Evolutionary conservation across 2,888 invertebrate genomes (phyloP).

Genomic region (Ornithoptera alexandrae): DNA sequence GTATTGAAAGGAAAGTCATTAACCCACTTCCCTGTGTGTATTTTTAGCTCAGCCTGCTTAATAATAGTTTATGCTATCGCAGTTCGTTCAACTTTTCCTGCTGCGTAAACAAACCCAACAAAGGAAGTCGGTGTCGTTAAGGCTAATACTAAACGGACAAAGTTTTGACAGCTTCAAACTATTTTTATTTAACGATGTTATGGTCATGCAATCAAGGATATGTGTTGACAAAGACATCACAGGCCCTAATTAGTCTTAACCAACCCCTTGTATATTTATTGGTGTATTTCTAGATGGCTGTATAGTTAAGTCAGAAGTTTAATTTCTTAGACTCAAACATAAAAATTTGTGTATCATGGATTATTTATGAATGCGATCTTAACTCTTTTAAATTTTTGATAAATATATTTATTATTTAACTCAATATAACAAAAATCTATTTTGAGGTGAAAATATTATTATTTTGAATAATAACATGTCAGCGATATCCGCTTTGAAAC

Average conservation of each 20-base stretch:
- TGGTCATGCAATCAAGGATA: constrained; percentile 15
- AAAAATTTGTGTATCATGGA: too few species aligned
- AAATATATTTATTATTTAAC: background rate
- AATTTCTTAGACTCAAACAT: too few species aligned
- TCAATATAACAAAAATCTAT: background rate
- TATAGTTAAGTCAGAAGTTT: too few species aligned
- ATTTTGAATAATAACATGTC: background rate
- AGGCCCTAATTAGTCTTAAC: background rate
- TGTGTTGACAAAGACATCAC: constrained; percentile 1
- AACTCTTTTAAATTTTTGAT: too few species aligned
- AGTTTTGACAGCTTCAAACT: constrained; percentile 28
- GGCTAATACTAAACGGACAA: constrained; percentile 21
- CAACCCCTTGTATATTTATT: too few species aligned
- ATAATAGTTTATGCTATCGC: constrained; percentile 35
- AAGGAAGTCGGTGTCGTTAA: constrained; percentile 29
- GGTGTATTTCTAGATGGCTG: too few species aligned
- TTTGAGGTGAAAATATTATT: background rate
- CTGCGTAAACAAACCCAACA: constrained; percentile 32
- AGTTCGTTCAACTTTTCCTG: constrained; percentile 35
- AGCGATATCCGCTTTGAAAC: background rate
- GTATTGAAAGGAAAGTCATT: constrained; percentile 59
- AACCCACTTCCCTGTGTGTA: constrained; percentile 64
- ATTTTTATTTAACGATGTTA: constrained; percentile 28
- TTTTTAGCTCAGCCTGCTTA: constrained; percentile 58
- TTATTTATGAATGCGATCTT: too few species aligned